Evolutionary conservation across 1,140 invertebrate genomes (phyloP), one percentile per base, ranked within the genome.

Genomic region (Pseudomyrmex cubaensis): DNA sequence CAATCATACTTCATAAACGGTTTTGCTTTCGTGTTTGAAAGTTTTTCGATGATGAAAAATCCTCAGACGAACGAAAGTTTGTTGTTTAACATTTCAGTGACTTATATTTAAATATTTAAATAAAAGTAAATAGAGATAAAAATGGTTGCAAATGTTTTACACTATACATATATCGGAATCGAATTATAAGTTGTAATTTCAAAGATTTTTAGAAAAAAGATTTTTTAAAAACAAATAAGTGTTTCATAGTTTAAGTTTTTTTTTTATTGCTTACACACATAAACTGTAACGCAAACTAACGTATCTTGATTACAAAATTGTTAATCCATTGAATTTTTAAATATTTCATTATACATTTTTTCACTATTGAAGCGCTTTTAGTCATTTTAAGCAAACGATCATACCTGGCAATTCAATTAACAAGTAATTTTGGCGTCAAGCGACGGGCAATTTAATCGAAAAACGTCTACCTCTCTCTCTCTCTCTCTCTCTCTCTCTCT

Each of bases 381-480:
- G 9, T 69, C 76, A 20, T 20, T 70, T 78, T 35, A 13, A 22
- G 1, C 17, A 35, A 10, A 4, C 12, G 46, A 64, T 64, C 25
- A 61, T n/a, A 17, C 4, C 15, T 15, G 20, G 10, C 44, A 46
- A 72, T 59, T 80, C 70, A 80, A 80, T 80, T 72, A 80, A 72
- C 35, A 35, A 12, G 54, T 61, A 70, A 80, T 80, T 80, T 80
- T 22, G 63, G 62, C 25, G 75, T 2, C 62, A 12, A 25, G 12
- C 44, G 52, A 78, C 76, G 0, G 44, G 44, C 20, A 70, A 80
- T 80, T 80, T 80, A 72, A 80, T 72, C 76, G 64, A 54, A 61
- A 80, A 80, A 17, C 66, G 12, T 59, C 59, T 46, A 61, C 54
- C 25, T 25, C 44, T 25, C 4, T 25, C 76, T 66, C 70, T 80